A percentile compares a stretch with the other conserved stretches of the same genome.
Conservation (phyloP, 2,888 invertebrate species). For the Alitta virens region DNA sequence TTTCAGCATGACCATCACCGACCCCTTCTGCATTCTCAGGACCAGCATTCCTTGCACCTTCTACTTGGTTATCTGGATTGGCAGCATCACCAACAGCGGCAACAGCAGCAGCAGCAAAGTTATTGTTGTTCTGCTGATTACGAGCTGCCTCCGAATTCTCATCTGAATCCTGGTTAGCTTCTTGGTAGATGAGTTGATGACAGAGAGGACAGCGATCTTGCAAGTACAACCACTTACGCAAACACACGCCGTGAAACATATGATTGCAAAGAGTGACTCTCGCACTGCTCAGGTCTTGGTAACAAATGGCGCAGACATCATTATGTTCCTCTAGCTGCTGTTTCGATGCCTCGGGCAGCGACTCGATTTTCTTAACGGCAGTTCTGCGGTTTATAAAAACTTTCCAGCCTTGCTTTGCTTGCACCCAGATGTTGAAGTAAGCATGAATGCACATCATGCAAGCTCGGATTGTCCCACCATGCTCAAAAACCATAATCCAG, state of each 20-base stretch:
- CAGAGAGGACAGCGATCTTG: conserved; percentile 91
- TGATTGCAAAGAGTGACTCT: conserved; percentile 69
- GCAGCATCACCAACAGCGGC: no score
- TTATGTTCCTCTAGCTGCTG: conserved; percentile 54
- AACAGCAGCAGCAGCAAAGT: no score
- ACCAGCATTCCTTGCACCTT: no score
- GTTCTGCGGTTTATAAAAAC: conserved; percentile 59
- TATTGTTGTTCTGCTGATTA: neutral
- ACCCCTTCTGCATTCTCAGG: no score
- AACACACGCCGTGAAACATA: conserved; percentile 90
- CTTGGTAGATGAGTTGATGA: conserved; percentile 60
- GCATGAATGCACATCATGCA: conserved; percentile 60
- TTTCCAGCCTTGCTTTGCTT: conserved; percentile 59
- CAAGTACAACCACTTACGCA: conserved; percentile 93
- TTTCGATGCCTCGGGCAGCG: conserved; percentile 55
- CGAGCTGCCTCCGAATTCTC: no score
- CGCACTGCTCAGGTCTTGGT: conserved; percentile 56
- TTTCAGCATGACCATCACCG: no score
- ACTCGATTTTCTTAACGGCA: conserved; percentile 59
- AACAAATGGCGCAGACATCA: conserved; percentile 63
- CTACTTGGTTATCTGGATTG: no score
- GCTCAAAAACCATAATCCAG: conserved; percentile 73
- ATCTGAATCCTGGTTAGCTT: neutral
- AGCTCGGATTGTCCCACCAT: conserved; percentile 79
- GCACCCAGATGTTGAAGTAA: conserved; percentile 62